phyloP scores from a whole-genome alignment of 2,888 invertebrate genomes.

The Netelia fuscicornis region DNA sequence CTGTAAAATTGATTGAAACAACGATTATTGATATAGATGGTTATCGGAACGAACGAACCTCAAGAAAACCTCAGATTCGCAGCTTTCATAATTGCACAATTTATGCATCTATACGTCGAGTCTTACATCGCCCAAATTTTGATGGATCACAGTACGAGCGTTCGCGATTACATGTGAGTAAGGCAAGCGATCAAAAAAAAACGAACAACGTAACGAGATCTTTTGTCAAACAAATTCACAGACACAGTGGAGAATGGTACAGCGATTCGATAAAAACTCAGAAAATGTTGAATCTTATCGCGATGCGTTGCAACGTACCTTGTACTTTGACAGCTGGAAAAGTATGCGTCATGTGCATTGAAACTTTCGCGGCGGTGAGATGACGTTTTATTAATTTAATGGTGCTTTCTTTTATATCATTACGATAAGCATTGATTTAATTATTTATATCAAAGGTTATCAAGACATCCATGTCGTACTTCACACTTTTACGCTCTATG shows the following conservation, averaged over 20 bases:
- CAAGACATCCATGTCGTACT: slow-evolving; percentile 14
- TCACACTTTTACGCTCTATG: slow-evolving; percentile 8
- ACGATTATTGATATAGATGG: slow-evolving; percentile 13
- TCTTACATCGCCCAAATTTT: slow-evolving; percentile 20
- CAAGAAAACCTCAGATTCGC: slow-evolving; percentile 16
- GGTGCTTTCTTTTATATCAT: neutral
- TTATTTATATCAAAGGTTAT: slow-evolving; percentile 6
- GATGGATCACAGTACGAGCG: slow-evolving; percentile 26
- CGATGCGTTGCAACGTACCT: neutral
- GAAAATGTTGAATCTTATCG: slow-evolving; percentile 4
- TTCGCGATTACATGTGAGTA: slow-evolving; percentile 40
- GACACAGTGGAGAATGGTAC: slow-evolving; percentile 14
- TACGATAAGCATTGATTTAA: neutral
- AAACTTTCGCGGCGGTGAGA: slow-evolving; percentile 17
- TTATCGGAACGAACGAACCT: slow-evolving; percentile 5
- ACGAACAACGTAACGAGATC: neutral
- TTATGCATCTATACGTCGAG: slow-evolving; percentile 34
- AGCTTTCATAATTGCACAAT: slow-evolving; percentile 13
- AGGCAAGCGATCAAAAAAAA: neutral
- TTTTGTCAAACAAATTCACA: neutral
- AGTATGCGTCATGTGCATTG: slow-evolving; percentile 4
- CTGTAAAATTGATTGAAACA: neutral
- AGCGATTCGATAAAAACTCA: neutral
- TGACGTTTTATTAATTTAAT: neutral
- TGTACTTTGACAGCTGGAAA: neutral